Base-by-base conservation (phyloP, 2,113 vertebrate genomes). In the Gnathonemus longibarbis region DNA sequence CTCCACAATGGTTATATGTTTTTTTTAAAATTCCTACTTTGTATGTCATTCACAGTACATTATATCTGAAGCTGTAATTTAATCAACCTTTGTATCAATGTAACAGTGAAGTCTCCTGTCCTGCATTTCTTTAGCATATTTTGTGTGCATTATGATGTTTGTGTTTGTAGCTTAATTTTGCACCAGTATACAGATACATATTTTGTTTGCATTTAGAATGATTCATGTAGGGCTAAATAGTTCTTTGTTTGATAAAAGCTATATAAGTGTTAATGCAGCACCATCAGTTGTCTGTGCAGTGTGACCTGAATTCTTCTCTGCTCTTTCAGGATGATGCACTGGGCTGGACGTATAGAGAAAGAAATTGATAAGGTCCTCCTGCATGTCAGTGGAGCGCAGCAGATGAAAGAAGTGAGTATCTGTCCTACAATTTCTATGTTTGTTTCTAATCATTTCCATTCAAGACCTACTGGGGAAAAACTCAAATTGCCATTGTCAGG, bases 271-370 rank as follows among this genome's bases (percentile, higher is more conserved):
- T 42, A 10, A 24, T 39, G 3, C 48, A 27, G 84, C 80, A 50
- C 21, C 27, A 56, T 52, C 31, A 11, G 13, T 53, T 87, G 85
- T 49, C 21, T 89, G 11, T 89, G 35, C n/a, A 45, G 58, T 87
- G 21, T 87, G 49, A 87, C 27, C n/a, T 21, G 39, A 6, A 17
- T 88, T 39, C 53, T 87, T 87, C 48, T 89, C 27, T 84, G 15
- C 80, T 90, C 91, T 91, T 91, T 35, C 94, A 97, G 96, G 90
- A 96, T 97, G 96, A 96, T 95, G 74, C 96, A 97, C 94, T 97
- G 96, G 96, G 96, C 96, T 0, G 95, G 94, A 49, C 95, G 96
- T 80, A 97, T 97, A n/a, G 96, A 97, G 93, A 96, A 96, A 92
- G 96, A 97, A 91, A 94, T 97, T 93, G 96, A 96, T 80, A 96